A percentile compares a stretch with the other conserved stretches of the same genome.
Conservation (phyloP, 2,113 vertebrate genomes). For the Gobio gobio region DNA sequence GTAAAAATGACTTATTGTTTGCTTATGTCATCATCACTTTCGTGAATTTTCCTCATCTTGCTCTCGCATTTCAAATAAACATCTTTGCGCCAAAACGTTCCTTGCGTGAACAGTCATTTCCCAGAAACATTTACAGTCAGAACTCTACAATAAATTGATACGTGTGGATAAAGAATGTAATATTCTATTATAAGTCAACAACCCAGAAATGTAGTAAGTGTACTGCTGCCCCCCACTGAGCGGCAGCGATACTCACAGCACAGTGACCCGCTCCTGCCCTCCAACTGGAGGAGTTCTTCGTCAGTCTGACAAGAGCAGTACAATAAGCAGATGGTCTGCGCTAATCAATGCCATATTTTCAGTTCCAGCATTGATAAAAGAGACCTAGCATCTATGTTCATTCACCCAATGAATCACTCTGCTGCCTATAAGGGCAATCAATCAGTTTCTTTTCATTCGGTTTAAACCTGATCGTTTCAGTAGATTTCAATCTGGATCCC, state of each 20-base stretch:
- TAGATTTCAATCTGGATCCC: neutral
- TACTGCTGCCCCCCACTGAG: slow-evolving; percentile 47
- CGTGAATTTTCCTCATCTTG: neutral
- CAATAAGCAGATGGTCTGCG: slow-evolving; percentile 13
- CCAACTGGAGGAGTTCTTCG: neutral
- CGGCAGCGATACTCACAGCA: slow-evolving; percentile 2
- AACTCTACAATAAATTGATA: neutral
- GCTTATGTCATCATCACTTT: neutral
- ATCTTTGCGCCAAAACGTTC: neutral
- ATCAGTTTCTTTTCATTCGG: neutral
- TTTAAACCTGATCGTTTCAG: neutral
- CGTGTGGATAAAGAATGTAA: neutral
- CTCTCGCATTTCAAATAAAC: slow-evolving; percentile 30
- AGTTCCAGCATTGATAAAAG: slow-evolving; percentile 20
- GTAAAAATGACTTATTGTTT: slow-evolving; percentile 18
- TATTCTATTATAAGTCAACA: neutral
- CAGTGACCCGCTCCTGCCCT: slow-evolving; percentile 19
- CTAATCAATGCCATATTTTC: slow-evolving; percentile 26
- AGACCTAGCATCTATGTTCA: neutral
- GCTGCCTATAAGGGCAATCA: neutral
- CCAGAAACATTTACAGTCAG: neutral
- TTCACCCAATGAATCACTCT: neutral
- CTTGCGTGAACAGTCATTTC: neutral
- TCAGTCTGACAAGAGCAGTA: neutral
- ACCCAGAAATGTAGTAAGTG: neutral